Evolutionary conservation across 1,140 invertebrate genomes (phyloP), one percentile per base, ranked within the genome.

Genomic region (Aporrectodea caliginosa): DNA sequence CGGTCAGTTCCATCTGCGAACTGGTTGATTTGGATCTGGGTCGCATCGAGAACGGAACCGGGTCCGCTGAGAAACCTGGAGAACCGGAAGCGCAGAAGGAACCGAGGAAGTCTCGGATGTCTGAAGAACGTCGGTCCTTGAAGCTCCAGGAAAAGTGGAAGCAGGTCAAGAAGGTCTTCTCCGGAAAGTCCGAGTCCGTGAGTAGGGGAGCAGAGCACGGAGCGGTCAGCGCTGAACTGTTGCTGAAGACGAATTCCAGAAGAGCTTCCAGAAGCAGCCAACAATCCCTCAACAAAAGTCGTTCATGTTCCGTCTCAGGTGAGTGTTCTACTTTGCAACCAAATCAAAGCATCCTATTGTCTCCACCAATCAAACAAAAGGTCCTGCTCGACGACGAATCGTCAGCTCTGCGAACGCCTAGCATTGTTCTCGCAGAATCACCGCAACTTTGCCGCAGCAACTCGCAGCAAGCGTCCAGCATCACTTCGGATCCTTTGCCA

Each of bases 111-210:
- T 58, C 43, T 58, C 43, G 22, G 43, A 6, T 22, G 22, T 58
- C 43, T 22, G 43, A 58, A 58, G 43, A 58, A 22, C 43, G 43
- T 6, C 43, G 43, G 6, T 58, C 43, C 6, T n/a, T n/a, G n/a
- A n/a, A n/a, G n/a, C 6, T 58, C 22, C 43, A 58, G 43, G 22
- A 58, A 6, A 87, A 86, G 79, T 87, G 86, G 86, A 83, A 84
- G 6, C 83, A 84, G 77, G 85, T 87, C 35, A 87, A 87, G 72
- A 87, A 86, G 82, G 85, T 87, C 16, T 78, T 86, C 81, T 84
- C 84, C 0, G 83, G 84, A 43, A 84, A 86, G 35, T 34, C 74
- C 16, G 71, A 74, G 43, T 29, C 32, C 22, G 33, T n/a, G 12
- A 32, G n/a, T n/a, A 78, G 43, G 16, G 22, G 32, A 1, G n/a